Conservation (phyloP, 2,113 vertebrate genomes). For the Vulpes vulpes region DNA sequence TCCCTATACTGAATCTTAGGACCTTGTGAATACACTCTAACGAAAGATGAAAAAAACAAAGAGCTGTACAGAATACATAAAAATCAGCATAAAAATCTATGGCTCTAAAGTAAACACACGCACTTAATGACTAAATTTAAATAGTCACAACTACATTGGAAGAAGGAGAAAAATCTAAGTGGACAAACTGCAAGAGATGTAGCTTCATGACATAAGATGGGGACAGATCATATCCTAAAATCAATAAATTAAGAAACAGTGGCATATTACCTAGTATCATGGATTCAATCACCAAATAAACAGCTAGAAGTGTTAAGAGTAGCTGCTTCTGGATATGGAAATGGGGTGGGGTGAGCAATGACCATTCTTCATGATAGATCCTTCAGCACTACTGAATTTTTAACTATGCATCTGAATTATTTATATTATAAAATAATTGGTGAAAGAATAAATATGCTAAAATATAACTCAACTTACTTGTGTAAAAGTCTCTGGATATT, state of each 20-base stretch:
- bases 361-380: not conserved
- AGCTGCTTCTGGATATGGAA: not conserved
- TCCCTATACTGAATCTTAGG: not conserved
- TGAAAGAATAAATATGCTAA: not conserved
- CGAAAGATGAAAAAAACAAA: not conserved
- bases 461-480: not conserved
- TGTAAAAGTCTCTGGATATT: not conserved
- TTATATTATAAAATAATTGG: slow-evolving; percentile 14
- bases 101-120: not conserved
- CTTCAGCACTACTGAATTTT: not conserved
- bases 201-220: not conserved
- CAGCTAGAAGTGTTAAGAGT: not conserved
- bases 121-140: not conserved
- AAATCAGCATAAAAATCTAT: not conserved
- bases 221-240: not conserved
- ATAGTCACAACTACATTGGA: not conserved
- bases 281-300: not conserved
- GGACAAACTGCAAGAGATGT: not conserved
- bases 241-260: not conserved
- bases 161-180: not conserved
- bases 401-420: not conserved
- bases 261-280: not conserved
- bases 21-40: not conserved
- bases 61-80: not conserved
- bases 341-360: not conserved